Evolutionary conservation across 2,888 invertebrate species (phyloP).

Genomic region (Nemapogon koenigi): DNA sequence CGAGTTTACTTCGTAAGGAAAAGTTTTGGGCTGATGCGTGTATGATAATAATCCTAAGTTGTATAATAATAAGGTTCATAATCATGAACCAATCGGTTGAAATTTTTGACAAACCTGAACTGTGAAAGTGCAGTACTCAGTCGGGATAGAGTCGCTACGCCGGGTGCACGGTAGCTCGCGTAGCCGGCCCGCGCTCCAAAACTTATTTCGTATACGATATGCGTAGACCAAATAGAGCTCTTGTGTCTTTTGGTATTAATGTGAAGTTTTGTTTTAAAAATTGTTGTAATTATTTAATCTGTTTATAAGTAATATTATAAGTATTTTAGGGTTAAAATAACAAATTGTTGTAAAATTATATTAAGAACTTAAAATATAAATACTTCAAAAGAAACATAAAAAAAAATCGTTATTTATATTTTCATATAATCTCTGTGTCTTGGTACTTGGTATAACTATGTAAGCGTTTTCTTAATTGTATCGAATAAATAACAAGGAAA

Average conservation of each 20-base stretch:
- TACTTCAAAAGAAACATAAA: background rate
- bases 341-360: background rate
- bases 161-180: conserved; percentile 29
- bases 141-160: conserved; percentile 45
- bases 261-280: too few species aligned
- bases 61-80: background rate
- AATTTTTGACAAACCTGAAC: background rate
- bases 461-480: conserved; percentile 3
- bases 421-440: too few species aligned
- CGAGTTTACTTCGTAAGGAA: conserved; percentile 28
- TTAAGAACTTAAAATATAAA: background rate
- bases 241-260: too few species aligned
- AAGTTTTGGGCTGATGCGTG: conserved; percentile 22
- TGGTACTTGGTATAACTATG: too few species aligned
- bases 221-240: too few species aligned
- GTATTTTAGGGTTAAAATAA: background rate
- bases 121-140: conserved; percentile 35
- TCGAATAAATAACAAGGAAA: conserved; percentile 5
- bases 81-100: background rate
- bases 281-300: too few species aligned
- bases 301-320: too few species aligned
- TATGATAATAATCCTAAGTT: conserved; percentile 17
- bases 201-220: conserved; percentile 50
- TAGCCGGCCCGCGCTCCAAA: conserved; percentile 25
- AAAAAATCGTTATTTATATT: background rate